Percentiles rank a stretch among this genome's conserved stretches.
Conservation (phyloP, 2,888 invertebrate species). For the Cremastobaeus sp. region DNA sequence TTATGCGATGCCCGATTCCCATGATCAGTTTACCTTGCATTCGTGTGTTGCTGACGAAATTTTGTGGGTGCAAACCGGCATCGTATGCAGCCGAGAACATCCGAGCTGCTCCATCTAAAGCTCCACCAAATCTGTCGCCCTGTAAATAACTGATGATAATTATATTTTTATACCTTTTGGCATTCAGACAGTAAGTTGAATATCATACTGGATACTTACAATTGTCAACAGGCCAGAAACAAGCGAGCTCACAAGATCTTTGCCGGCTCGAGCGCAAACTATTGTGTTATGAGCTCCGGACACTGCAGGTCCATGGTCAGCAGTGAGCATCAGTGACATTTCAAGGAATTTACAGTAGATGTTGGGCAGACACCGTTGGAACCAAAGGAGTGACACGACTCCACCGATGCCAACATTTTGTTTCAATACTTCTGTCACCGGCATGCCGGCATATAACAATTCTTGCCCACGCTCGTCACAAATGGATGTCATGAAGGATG, state of each 20-base stretch:
- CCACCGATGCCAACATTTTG: slow-evolving; percentile 98
- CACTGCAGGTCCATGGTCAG: slow-evolving; percentile 99
- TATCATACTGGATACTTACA: slow-evolving; percentile 81
- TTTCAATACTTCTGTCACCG: slow-evolving; percentile 91
- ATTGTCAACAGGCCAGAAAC: slow-evolving; percentile 98
- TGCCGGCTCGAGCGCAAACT: slow-evolving; percentile 97
- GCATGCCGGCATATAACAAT: slow-evolving; percentile 96
- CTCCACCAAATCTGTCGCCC: slow-evolving; percentile 99
- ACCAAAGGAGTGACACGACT: slow-evolving; percentile 98
- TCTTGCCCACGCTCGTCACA: slow-evolving; percentile 99
- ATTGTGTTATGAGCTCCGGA: slow-evolving; percentile 99
- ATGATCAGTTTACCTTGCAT: slow-evolving; percentile 98
- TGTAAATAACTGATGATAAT: slow-evolving; percentile 71
- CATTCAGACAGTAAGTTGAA: not conserved
- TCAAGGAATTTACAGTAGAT: slow-evolving; percentile 98
- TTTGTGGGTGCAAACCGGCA: slow-evolving; percentile 95
- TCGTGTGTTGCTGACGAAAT: slow-evolving; percentile 98
- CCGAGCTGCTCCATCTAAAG: slow-evolving; percentile 97
- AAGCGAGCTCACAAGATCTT: slow-evolving; percentile 96
- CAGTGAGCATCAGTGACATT: slow-evolving; percentile 99
- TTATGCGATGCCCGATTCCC: slow-evolving; percentile 97
- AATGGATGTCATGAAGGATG: slow-evolving; percentile 99
- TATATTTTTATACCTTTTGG: not conserved
- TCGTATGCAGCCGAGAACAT: slow-evolving; percentile 99
- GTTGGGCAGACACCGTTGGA: slow-evolving; percentile 96